Conservation (phyloP, 2,797 vertebrate genomes). For the Bufotes viridis region DNA sequence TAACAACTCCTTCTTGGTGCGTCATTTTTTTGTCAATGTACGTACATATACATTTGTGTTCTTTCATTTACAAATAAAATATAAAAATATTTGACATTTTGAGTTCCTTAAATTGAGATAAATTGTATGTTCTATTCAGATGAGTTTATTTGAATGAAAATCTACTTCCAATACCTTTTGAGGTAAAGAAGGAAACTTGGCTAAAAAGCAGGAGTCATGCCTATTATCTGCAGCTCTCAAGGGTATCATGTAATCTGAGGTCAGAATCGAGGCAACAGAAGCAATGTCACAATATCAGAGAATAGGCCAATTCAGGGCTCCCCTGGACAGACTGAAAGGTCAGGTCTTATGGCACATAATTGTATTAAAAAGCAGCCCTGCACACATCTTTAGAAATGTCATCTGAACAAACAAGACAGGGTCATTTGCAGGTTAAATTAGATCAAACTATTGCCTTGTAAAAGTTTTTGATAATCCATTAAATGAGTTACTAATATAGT, state of each 20-base stretch:
- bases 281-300: slow-evolving; percentile 85
- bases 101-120: not conserved
- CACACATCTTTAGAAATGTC: slow-evolving; percentile 80
- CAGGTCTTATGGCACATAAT: slow-evolving; percentile 79
- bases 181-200: slow-evolving; percentile 71
- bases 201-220: slow-evolving; percentile 90
- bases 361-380: slow-evolving; percentile 78
- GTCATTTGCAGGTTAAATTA: slow-evolving; percentile 80
- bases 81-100: not conserved
- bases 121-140: not conserved
- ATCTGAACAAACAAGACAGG: slow-evolving; percentile 81
- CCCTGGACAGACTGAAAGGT: slow-evolving; percentile 80
- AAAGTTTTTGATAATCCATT: not conserved
- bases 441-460: slow-evolving; percentile 62
- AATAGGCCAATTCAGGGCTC: slow-evolving; percentile 82
- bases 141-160: not conserved
- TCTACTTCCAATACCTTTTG: slow-evolving; percentile 69
- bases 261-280: slow-evolving; percentile 85
- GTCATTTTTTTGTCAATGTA: too few species aligned
- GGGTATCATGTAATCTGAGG: slow-evolving; percentile 85
- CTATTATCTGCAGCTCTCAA: slow-evolving; percentile 89
- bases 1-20: too few species aligned
- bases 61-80: not conserved
- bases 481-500: not conserved
- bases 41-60: not conserved